Percentiles rank a stretch among this genome's conserved stretches.
phyloP scores from a whole-genome alignment of 2,888 invertebrate genomes.

The Xanthostigma xanthostigma region DNA sequence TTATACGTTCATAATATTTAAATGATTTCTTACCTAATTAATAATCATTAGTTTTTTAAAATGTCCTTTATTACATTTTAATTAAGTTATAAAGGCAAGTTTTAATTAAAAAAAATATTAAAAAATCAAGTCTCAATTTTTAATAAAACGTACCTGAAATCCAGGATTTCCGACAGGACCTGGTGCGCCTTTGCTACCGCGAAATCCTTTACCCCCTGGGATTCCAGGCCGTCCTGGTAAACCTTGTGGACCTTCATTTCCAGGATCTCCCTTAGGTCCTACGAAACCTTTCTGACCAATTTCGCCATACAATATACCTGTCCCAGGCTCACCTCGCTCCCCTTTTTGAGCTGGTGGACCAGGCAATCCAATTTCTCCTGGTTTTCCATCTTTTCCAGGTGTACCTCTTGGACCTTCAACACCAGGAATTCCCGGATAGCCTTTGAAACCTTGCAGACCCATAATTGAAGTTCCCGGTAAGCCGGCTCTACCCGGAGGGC shows the following conservation, averaged over 20 bases:
- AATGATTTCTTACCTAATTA: too few relatives aligned
- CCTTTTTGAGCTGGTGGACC: conserved; percentile 31
- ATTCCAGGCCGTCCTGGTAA: conserved; percentile 21
- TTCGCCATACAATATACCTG: conserved; percentile 33
- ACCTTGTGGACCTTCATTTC: conserved; percentile 27
- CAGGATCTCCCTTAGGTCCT: conserved; percentile 26
- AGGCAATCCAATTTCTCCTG: conserved; percentile 19
- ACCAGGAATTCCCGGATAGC: conserved; percentile 50
- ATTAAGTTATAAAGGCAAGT: too few relatives aligned
- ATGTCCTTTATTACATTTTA: too few relatives aligned
- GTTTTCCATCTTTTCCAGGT: conserved; percentile 20
- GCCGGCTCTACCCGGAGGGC: conserved; percentile 30
- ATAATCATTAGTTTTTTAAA: too few relatives aligned
- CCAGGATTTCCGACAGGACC: conserved; percentile 18
- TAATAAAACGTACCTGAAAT: conserved; percentile 10
- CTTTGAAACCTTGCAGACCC: conserved; percentile 49
- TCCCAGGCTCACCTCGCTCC: conserved; percentile 37
- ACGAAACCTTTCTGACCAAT: conserved; percentile 26
- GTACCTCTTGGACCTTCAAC: conserved; percentile 47
- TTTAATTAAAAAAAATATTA: too few relatives aligned
- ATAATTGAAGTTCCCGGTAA: conserved; percentile 21
- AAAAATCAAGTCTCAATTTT: too few relatives aligned
- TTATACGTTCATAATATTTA: too few relatives aligned
- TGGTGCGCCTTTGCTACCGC: conserved; percentile 26
- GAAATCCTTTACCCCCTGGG: conserved; percentile 23